Evolutionary conservation across 1,140 invertebrate genomes (phyloP).

Genomic region (Lasaia peninsularis): DNA sequence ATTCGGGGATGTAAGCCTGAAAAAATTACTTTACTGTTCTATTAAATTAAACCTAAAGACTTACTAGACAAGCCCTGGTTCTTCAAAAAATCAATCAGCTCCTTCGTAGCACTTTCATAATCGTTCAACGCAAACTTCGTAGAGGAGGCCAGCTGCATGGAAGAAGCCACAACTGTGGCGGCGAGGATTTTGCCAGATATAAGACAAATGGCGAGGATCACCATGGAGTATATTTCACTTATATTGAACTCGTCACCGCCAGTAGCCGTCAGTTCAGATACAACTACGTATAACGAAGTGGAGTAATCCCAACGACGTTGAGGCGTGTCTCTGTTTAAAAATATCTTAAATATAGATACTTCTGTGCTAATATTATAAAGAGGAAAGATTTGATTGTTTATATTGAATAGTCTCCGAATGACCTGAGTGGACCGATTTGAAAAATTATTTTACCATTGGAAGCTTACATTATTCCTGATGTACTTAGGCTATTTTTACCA

Average conservation of each 20-base stretch:
- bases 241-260: conserved; percentile 59
- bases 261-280: conserved; percentile 50
- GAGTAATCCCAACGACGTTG: conserved; percentile 55
- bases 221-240: conserved; percentile 40
- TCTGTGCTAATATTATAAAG: too few species aligned
- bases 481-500: too few species aligned
- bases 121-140: conserved; percentile 51
- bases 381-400: too few species aligned
- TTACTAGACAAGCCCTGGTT: conserved; percentile 66
- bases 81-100: conserved; percentile 59
- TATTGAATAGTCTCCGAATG: too few species aligned
- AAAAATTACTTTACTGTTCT: too few species aligned
- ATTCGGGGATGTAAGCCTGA: too few species aligned
- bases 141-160: conserved; percentile 58
- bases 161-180: conserved; percentile 48
- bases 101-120: conserved; percentile 54
- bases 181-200: conserved; percentile 56
- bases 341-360: background rate
- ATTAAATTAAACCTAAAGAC: background rate
- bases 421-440: too few species aligned
- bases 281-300: conserved; percentile 52
- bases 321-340: conserved; percentile 39
- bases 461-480: too few species aligned
- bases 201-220: conserved; percentile 46
- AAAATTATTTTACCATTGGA: too few species aligned